phyloP scores from a whole-genome alignment of 2,797 vertebrate genomes.

The Megaceryle alcyon region DNA sequence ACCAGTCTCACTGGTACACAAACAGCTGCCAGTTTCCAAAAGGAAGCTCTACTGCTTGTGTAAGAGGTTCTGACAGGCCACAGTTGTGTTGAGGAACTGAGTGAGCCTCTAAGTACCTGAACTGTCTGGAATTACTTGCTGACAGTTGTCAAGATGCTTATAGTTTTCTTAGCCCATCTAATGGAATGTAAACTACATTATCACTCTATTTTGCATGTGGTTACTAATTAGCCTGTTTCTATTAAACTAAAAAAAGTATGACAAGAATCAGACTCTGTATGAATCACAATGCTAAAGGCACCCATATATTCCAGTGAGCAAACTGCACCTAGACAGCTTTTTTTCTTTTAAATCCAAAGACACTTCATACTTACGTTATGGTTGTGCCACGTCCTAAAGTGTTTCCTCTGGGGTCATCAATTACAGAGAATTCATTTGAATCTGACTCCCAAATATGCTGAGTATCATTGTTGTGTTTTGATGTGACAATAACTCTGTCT shows the following conservation, averaged over 20 bases:
- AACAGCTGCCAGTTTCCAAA: neutral
- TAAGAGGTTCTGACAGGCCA: neutral
- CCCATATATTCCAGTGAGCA: neutral
- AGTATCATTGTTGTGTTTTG: slow-evolving; percentile 96
- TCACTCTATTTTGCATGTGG: neutral
- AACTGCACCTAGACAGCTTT: accelerated
- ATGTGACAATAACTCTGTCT: slow-evolving; percentile 95
- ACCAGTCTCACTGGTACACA: neutral
- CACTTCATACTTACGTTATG: slow-evolving; percentile 86
- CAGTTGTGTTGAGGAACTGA: neutral
- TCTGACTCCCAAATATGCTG: slow-evolving; percentile 99
- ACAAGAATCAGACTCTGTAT: neutral
- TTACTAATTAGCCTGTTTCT: neutral
- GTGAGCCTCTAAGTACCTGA: neutral
- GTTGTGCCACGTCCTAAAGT: slow-evolving; percentile 95
- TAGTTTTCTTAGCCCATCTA: neutral
- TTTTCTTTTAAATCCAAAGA: neutral
- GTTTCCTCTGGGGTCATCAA: slow-evolving; percentile 92
- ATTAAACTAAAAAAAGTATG: neutral
- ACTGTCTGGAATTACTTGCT: neutral
- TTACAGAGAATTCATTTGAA: slow-evolving; percentile 95
- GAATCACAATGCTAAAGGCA: neutral
- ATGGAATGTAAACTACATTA: neutral
- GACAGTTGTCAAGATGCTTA: neutral
- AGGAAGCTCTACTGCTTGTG: neutral